Evolutionary conservation across 2,797 vertebrate species (phyloP).

Genomic region (Liasis olivaceus): DNA sequence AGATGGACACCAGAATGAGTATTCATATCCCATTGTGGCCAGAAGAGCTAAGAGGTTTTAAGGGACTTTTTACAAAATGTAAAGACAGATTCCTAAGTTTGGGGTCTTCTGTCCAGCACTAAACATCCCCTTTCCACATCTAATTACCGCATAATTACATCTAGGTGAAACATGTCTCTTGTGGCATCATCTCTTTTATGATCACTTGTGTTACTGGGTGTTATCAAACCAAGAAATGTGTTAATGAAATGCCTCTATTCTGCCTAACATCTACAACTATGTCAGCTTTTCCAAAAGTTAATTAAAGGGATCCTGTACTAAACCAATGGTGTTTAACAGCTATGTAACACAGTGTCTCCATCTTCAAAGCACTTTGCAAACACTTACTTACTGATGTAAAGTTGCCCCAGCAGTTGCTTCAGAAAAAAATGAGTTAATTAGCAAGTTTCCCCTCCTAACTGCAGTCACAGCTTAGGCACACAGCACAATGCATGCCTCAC

Average conservation of each 20-base stretch:
- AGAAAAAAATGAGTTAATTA: conserved; percentile 64
- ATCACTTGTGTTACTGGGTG: background rate
- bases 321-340: conserved; percentile 36
- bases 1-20: background rate
- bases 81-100: background rate
- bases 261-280: conserved; percentile 27
- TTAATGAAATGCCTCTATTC: conserved; percentile 43
- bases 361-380: conserved; percentile 62
- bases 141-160: background rate
- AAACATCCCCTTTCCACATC: background rate
- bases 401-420: conserved; percentile 45
- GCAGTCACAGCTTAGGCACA: conserved; percentile 30
- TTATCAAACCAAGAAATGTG: conserved; percentile 6
- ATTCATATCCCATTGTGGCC: background rate
- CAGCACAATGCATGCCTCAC: conserved; percentile 17
- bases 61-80: background rate
- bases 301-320: conserved; percentile 41
- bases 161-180: background rate
- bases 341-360: conserved; percentile 37
- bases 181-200: conserved; percentile 7
- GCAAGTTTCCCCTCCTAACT: conserved; percentile 10
- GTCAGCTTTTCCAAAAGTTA: conserved; percentile 45
- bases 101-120: too few species aligned
- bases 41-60: background rate
- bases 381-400: conserved; percentile 63